Conservation (phyloP, 2,888 invertebrate species). For the Chloroclysta siterata region DNA sequence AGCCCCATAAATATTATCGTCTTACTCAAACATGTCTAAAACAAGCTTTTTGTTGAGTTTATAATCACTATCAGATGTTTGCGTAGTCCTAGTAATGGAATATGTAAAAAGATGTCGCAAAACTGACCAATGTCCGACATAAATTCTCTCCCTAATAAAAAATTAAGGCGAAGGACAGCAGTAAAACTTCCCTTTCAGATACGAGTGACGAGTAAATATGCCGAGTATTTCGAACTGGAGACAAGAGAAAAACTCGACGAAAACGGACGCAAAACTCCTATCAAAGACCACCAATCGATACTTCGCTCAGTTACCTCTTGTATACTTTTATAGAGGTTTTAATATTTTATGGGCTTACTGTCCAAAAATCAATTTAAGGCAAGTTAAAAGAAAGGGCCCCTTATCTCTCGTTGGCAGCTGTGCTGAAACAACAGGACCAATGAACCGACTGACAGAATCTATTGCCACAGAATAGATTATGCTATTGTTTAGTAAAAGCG, state of each 20-base stretch:
- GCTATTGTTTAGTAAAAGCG: slow-evolving; percentile 27
- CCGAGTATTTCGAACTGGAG: neutral
- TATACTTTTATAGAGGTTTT: slow-evolving; percentile 54
- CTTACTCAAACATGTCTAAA: no score
- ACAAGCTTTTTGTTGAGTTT: no score
- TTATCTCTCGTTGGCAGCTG: slow-evolving; percentile 73
- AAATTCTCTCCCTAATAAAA: neutral
- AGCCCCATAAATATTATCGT: no score
- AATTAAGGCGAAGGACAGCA: neutral
- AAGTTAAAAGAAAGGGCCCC: slow-evolving; percentile 72
- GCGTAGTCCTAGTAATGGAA: no score
- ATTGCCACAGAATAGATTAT: slow-evolving; percentile 11
- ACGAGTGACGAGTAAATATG: neutral
- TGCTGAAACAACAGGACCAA: slow-evolving; percentile 62
- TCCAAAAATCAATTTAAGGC: slow-evolving; percentile 72
- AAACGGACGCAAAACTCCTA: slow-evolving; percentile 41
- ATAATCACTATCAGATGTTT: no score
- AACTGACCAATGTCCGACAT: no score
- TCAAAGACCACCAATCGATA: slow-evolving; percentile 47
- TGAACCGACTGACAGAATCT: slow-evolving; percentile 40
- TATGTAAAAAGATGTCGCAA: no score
- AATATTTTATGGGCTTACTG: slow-evolving; percentile 68
- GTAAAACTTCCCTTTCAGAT: neutral
- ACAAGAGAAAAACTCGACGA: slow-evolving; percentile 30
- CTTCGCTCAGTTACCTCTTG: slow-evolving; percentile 47